phyloP scores from a whole-genome alignment of 1,140 invertebrate genomes.

The Cepaea nemoralis region DNA sequence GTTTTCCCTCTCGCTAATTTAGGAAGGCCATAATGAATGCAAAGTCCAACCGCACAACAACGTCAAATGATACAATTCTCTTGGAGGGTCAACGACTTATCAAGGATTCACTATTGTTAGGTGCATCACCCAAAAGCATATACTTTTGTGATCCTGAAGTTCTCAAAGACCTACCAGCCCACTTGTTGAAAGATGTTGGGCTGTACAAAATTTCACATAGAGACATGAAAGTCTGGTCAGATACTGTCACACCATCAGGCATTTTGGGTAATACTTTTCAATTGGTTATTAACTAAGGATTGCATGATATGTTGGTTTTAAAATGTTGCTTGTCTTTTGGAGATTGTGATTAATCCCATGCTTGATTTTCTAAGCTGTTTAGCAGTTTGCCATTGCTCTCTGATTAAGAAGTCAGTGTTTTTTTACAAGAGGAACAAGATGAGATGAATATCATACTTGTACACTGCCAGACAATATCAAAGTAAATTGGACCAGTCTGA shows the following conservation, averaged over 20 bases:
- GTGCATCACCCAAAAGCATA: conserved; percentile 8
- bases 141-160: conserved; percentile 5
- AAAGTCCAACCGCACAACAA: not conserved
- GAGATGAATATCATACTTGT: too few relatives aligned
- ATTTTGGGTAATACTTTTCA: conserved; percentile 14
- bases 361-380: too few relatives aligned
- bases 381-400: too few relatives aligned
- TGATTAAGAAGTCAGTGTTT: too few relatives aligned
- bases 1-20: not conserved
- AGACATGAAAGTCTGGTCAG: conserved; percentile 34
- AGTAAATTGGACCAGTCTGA: too few relatives aligned
- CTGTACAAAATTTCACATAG: conserved; percentile 14
- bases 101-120: conserved; percentile 16
- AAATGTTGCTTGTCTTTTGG: too few relatives aligned
- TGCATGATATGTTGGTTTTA: too few relatives aligned
- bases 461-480: too few relatives aligned
- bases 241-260: conserved; percentile 24
- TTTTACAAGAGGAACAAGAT: too few relatives aligned
- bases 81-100: conserved; percentile 27
- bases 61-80: not conserved
- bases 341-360: too few relatives aligned
- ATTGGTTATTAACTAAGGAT: too few relatives aligned
- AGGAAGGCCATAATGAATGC: conserved; percentile 6
- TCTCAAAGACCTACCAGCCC: not conserved
- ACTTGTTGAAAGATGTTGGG: not conserved